Conservation (phyloP, 2,888 invertebrate species). For the Myopa tessellatipennis region DNA sequence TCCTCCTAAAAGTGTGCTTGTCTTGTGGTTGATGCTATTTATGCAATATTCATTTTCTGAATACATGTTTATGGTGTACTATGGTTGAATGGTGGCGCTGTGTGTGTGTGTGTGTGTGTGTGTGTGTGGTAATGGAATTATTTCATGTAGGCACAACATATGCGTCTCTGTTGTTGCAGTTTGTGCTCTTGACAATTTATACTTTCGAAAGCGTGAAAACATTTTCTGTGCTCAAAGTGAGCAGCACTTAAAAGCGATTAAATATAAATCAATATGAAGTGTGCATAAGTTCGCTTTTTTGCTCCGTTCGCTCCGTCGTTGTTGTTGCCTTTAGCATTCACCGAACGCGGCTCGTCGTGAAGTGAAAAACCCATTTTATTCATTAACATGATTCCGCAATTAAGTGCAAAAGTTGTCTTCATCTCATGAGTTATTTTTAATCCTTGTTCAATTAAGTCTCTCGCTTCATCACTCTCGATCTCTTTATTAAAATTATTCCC, state of each 20-base stretch:
- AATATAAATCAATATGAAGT: conserved; percentile 31
- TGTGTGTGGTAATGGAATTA: neutral
- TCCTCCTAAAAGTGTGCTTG: neutral
- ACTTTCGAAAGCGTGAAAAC: neutral
- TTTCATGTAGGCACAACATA: neutral
- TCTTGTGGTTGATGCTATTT: conserved; percentile 15
- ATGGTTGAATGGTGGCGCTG: neutral
- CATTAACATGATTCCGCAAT: no score
- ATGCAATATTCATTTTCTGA: conserved; percentile 20
- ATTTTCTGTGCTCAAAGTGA: neutral
- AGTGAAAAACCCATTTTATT: no score
- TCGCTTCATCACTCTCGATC: no score
- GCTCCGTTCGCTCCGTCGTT: no score
- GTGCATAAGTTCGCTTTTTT: no score
- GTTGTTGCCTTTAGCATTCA: no score
- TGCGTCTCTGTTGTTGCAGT: neutral
- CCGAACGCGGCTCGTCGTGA: no score
- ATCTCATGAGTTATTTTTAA: no score
- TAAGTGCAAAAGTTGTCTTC: no score
- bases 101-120: neutral
- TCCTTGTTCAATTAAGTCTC: no score
- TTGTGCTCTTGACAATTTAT: neutral
- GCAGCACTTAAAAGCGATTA: conserved; percentile 31
- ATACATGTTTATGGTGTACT: conserved; percentile 13
- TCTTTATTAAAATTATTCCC: no score